Conservation (phyloP, 2,888 invertebrate species). For the Erynnis tages region DNA sequence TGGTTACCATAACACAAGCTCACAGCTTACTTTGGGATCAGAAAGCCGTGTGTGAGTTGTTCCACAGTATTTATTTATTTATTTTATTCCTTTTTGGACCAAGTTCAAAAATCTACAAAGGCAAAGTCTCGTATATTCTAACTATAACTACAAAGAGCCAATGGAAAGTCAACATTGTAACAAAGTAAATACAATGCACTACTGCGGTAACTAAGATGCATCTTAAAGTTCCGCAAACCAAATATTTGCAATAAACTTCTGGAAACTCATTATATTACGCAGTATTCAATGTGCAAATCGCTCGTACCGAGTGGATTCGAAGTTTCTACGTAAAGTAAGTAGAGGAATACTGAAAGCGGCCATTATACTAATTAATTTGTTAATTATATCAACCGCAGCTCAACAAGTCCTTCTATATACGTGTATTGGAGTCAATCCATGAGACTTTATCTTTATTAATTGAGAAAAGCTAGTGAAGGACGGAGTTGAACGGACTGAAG, state of each 20-base stretch:
- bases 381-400: neutral
- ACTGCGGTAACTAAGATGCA: conserved; percentile 15
- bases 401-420: neutral
- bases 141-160: too few species aligned
- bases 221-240: conserved; percentile 12
- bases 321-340: conserved; percentile 1
- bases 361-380: conserved; percentile 4
- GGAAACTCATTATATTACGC: conserved; percentile 28
- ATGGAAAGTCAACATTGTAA: neutral
- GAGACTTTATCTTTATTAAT: too few species aligned
- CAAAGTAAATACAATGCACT: conserved; percentile 13
- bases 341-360: neutral
- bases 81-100: too few species aligned
- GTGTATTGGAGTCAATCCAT: too few species aligned
- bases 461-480: too few species aligned
- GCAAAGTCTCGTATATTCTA: too few species aligned
- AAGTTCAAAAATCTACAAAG: too few species aligned
- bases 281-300: conserved; percentile 18
- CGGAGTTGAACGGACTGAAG: too few species aligned
- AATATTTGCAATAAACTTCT: conserved; percentile 24
- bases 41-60: too few species aligned
- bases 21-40: too few species aligned
- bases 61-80: too few species aligned
- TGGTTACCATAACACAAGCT: too few species aligned
- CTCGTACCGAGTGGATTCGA: conserved; percentile 14